phyloP scores from a whole-genome alignment of 2,888 invertebrate species.

The Sisyra nigra region DNA sequence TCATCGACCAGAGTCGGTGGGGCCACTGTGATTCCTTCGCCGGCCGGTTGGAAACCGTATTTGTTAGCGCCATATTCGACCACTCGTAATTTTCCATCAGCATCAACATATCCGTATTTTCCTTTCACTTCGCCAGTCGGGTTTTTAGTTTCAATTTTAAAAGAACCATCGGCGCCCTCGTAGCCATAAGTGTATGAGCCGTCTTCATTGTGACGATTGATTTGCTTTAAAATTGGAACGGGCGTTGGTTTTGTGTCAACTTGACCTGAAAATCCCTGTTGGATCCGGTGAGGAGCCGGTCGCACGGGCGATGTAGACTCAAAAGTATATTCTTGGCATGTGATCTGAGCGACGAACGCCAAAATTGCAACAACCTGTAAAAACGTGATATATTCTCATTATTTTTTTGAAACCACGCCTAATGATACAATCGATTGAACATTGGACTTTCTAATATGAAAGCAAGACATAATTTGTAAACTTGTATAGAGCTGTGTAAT shows the following conservation, averaged over 20 bases:
- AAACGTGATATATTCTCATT: conserved; percentile 18
- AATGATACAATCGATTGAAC: background rate
- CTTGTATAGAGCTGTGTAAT: background rate
- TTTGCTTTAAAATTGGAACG: conserved; percentile 72
- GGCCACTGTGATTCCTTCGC: conserved; percentile 71
- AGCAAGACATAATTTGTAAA: background rate
- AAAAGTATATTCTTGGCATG: conserved; percentile 33
- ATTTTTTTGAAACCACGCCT: background rate
- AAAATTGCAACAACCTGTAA: conserved; percentile 29
- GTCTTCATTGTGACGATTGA: conserved; percentile 79
- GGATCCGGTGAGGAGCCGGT: conserved; percentile 26
- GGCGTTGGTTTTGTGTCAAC: conserved; percentile 37
- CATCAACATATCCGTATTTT: conserved; percentile 81
- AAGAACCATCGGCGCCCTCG: conserved; percentile 75
- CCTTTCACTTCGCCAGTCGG: conserved; percentile 73
- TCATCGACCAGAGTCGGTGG: conserved; percentile 44
- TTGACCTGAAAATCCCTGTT: conserved; percentile 26
- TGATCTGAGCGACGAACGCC: conserved; percentile 31
- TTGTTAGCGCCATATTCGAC: conserved; percentile 82
- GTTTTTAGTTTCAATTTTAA: conserved; percentile 78
- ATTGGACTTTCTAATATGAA: background rate
- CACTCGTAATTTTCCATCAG: conserved; percentile 62
- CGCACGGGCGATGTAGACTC: conserved; percentile 25
- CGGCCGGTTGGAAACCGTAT: conserved; percentile 73
- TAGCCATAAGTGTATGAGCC: conserved; percentile 85